A percentile compares a stretch with the other conserved stretches of the same genome.
These are phyloP conservation scores for Lysiphlebus fabarum DNA, from an alignment of 1,140 invertebrate genomes.

Conservation along the genomic window DNA sequence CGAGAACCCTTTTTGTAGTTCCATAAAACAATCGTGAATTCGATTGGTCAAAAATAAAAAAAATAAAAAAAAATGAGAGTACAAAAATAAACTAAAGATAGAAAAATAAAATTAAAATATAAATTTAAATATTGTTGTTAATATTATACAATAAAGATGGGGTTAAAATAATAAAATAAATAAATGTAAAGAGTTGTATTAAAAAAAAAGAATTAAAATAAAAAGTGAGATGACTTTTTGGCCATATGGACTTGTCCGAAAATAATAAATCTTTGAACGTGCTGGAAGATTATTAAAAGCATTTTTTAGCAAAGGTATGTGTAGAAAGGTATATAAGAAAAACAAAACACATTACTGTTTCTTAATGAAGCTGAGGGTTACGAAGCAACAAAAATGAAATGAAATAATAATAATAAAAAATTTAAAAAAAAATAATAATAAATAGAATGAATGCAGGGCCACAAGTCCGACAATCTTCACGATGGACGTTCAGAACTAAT, in stretches of 20 bases:
- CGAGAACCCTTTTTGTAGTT: not conserved
- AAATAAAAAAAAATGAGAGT: not conserved
- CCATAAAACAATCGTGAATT: slow-evolving; percentile 13
- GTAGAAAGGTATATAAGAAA: slow-evolving; percentile 37
- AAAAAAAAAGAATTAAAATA: slow-evolving; percentile 13
- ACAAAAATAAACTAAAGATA: slow-evolving; percentile 2
- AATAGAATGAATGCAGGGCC: not conserved
- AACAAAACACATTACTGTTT: slow-evolving; percentile 55
- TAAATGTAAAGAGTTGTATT: not conserved
- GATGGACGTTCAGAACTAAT: slow-evolving; percentile 46
- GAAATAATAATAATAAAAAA: slow-evolving; percentile 8
- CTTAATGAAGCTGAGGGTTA: slow-evolving; percentile 54
- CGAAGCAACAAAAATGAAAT: slow-evolving; percentile 25
- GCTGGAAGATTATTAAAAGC: slow-evolving; percentile 53
- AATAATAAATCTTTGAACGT: slow-evolving; percentile 56
- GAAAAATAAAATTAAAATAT: slow-evolving; percentile 2
- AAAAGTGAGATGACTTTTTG: slow-evolving; percentile 25
- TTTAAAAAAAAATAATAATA: too few species aligned
- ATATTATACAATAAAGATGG: not conserved
- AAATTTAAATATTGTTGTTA: not conserved
- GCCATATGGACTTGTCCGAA: slow-evolving; percentile 51
- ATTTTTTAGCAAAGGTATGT: slow-evolving; percentile 9
- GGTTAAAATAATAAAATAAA: too few species aligned
- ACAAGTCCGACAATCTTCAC: slow-evolving; percentile 18
- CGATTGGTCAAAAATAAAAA: not conserved